Base-by-base conservation (phyloP, 1,140 invertebrate species). In the Cherax quadricarinatus region DNA sequence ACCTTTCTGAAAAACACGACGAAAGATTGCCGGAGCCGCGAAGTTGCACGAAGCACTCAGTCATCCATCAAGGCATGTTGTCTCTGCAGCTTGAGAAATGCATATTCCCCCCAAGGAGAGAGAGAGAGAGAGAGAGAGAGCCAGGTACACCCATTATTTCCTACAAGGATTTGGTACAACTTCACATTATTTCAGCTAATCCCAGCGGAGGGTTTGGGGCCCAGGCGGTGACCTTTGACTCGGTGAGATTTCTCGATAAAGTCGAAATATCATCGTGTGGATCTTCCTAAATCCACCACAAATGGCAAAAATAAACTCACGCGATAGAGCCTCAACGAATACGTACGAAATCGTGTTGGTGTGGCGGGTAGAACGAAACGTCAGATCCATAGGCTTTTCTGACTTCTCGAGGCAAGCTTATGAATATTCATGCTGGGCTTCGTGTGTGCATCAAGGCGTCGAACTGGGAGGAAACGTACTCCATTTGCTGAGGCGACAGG, bases 41-140 rank as follows among this genome's bases (percentile, higher is more conserved):
- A 81, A 91, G 89, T 79, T 86, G 89, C 89, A 86, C 89, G 83
- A 91, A 91, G 84, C 84, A 91, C 84, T 91, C 89, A 86, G 83
- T 91, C 89, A 91, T 91, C 89, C 89, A 91, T 91, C 89, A 91
- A 86, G 89, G 89, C 83, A 91, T 91, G 89, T 91, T 90, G 89
- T 91, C 89, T 91, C 89, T 91, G 89, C 84, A 79, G 89, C 83
- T 91, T 91, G 89, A 86, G 89, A 75, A 91, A 86, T 83, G 83
- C 86, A 81, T 80, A 81, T 91, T 83, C 53, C 82, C 83, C 24
- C 16, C 18, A 70, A 48, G 30, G 53, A 41, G 83, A 79, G 78
- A 49, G 48, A 49, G 78, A 79, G 78, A 49, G 51, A 66, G 73
- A 79, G 86, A 48, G 21, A 41, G 51, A 30, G 53, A 79, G 73